Evolutionary conservation across 2,888 invertebrate species (phyloP).

Genomic region (Hydropsyche betteni): DNA sequence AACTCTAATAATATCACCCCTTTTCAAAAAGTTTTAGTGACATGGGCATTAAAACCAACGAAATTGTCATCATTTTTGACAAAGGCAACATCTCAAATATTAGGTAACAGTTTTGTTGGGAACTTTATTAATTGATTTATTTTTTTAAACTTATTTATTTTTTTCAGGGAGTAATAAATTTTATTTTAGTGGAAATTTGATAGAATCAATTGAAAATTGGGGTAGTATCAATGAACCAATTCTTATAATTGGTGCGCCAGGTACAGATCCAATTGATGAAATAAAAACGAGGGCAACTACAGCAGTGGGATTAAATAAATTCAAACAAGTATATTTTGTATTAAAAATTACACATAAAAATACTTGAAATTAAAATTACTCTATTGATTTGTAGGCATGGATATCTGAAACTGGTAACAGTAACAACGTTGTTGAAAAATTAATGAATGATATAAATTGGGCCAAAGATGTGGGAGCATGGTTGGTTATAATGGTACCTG

Average conservation of each 20-base stretch:
- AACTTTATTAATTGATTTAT: neutral
- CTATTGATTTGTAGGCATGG: conserved; percentile 56
- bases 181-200: conserved; percentile 51
- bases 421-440: conserved; percentile 8
- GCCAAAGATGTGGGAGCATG: conserved; percentile 52
- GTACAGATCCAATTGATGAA: conserved; percentile 90
- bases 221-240: conserved; percentile 71
- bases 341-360: conserved; percentile 2
- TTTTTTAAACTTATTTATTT: neutral
- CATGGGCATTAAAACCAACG: conserved; percentile 86
- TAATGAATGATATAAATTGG: conserved; percentile 55
- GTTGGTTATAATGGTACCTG: conserved; percentile 54
- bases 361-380: neutral
- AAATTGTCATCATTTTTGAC: conserved; percentile 80
- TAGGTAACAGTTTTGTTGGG: conserved; percentile 62
- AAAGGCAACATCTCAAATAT: conserved; percentile 72
- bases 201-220: conserved; percentile 51
- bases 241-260: conserved; percentile 85
- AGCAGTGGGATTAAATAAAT: conserved; percentile 60
- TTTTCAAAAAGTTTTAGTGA: conserved; percentile 84
- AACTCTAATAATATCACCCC: conserved; percentile 66
- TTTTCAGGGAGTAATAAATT: conserved; percentile 38
- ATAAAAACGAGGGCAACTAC: conserved; percentile 72
- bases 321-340: conserved; percentile 65
- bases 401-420: conserved; percentile 56